A percentile compares a stretch with the other conserved stretches of the same genome.
Evolutionary conservation across 2,888 invertebrate genomes (phyloP).

Genomic region (Lasioglossum pauxillum): DNA sequence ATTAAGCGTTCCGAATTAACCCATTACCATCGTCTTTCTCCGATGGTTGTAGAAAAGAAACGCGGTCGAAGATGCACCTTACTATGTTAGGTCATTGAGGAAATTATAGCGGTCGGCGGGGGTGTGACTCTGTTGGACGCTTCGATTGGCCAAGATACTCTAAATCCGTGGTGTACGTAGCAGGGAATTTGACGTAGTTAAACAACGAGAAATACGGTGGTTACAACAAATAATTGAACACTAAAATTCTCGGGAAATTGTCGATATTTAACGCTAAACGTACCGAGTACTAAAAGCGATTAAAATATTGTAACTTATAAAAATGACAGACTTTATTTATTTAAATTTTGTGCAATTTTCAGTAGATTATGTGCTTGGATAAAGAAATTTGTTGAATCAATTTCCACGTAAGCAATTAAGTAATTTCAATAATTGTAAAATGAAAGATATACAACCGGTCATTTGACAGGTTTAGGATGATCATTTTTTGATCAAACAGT

Average conservation of each 20-base stretch:
- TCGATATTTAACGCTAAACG: neutral
- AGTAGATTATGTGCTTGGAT: too few species aligned
- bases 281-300: too few species aligned
- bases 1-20: slow-evolving; percentile 33
- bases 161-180: neutral
- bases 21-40: neutral
- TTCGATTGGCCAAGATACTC: neutral
- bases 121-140: neutral
- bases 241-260: neutral
- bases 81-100: slow-evolving; percentile 5
- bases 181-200: neutral
- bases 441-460: too few species aligned
- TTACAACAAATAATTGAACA: neutral
- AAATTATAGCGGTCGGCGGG: neutral
- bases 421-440: too few species aligned
- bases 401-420: too few species aligned
- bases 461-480: too few species aligned
- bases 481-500: too few species aligned
- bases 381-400: too few species aligned
- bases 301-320: too few species aligned
- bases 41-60: slow-evolving; percentile 10
- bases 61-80: neutral
- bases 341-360: too few species aligned
- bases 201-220: neutral
- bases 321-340: too few species aligned